These are phyloP conservation scores for Jordanella pulchra DNA, from an alignment of 2,797 vertebrate genomes.

Conservation along the genomic window DNA sequence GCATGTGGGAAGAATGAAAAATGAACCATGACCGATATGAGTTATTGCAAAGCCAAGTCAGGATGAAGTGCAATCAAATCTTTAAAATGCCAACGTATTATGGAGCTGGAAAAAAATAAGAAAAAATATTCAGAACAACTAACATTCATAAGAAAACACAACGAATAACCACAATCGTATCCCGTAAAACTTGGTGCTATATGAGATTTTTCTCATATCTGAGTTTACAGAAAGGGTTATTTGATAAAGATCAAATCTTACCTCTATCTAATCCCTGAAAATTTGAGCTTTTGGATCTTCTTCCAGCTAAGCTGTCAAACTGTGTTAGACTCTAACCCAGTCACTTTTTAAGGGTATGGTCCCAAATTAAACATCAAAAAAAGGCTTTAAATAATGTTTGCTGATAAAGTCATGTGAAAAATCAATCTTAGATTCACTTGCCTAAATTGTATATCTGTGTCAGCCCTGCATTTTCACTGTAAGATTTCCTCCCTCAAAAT, in stretches of 20 bases:
- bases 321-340: constrained; percentile 1
- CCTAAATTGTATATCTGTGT: background rate
- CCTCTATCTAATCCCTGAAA: constrained; percentile 41
- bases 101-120: constrained; percentile 22
- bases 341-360: background rate
- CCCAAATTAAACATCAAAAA: constrained; percentile 19
- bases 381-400: background rate
- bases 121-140: constrained; percentile 2
- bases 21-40: constrained; percentile 48
- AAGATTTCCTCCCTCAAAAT: background rate
- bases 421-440: background rate
- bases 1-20: constrained; percentile 62
- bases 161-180: constrained; percentile 11
- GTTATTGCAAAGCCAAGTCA: constrained; percentile 7
- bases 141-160: background rate
- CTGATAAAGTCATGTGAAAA: background rate
- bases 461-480: background rate
- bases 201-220: constrained; percentile 34
- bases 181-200: constrained; percentile 41
- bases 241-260: constrained; percentile 39
- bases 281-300: constrained; percentile 19
- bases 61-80: constrained; percentile 28
- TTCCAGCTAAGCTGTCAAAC: constrained; percentile 13
- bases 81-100: constrained; percentile 35
- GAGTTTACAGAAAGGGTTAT: constrained; percentile 19